Evolutionary conservation across 1,140 invertebrate species (phyloP).

Genomic region (Drosophila takahashii): DNA sequence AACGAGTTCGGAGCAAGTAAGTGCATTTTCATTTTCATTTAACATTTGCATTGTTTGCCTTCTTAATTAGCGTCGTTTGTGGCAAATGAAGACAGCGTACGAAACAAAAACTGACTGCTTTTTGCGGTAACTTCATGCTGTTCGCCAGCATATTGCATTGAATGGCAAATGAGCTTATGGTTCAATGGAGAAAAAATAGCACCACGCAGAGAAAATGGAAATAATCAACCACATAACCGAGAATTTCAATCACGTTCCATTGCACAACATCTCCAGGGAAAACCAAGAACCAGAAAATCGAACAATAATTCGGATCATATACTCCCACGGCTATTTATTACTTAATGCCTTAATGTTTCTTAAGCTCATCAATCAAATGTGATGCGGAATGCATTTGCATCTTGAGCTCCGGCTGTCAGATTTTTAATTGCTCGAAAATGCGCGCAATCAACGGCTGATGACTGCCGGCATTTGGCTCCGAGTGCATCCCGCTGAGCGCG

Average conservation of each 20-base stretch:
- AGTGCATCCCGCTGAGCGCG: slow-evolving; percentile 16
- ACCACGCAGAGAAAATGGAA: neutral
- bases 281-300: neutral
- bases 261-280: too few species aligned
- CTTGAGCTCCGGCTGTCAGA: slow-evolving; percentile 33
- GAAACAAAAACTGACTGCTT: slow-evolving; percentile 18
- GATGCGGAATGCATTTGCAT: slow-evolving; percentile 34
- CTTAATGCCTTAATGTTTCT: slow-evolving; percentile 25
- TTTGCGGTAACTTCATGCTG: neutral
- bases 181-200: slow-evolving; percentile 1
- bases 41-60: slow-evolving; percentile 57
- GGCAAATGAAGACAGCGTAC: slow-evolving; percentile 15
- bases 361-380: slow-evolving; percentile 35
- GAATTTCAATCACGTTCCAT: slow-evolving; percentile 8
- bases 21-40: slow-evolving; percentile 48
- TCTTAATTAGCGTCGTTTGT: slow-evolving; percentile 59
- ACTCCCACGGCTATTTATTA: slow-evolving; percentile 33
- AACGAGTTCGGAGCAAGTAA: slow-evolving; percentile 40
- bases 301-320: slow-evolving; percentile 19
- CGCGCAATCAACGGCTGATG: slow-evolving; percentile 34
- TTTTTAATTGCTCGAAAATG: slow-evolving; percentile 55
- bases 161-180: slow-evolving; percentile 5
- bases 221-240: slow-evolving; percentile 16
- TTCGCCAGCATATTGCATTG: neutral
- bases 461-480: slow-evolving; percentile 22